Evolutionary conservation across 2,888 invertebrate genomes (phyloP).

Genomic region (Anagyrus pseudococci): DNA sequence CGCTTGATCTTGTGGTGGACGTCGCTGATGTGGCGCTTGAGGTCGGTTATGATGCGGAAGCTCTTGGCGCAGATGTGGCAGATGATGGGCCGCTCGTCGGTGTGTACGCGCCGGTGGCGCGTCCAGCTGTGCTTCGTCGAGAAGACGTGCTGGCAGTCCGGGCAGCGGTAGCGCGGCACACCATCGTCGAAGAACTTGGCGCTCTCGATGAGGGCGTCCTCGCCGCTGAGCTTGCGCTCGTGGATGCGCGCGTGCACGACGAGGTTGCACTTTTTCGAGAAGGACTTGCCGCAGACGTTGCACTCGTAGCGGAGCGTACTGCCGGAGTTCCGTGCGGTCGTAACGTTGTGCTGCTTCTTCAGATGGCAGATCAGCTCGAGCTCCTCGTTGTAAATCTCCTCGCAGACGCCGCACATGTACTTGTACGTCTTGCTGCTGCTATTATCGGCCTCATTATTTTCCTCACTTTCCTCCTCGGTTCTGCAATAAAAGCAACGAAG

Average conservation of each 20-base stretch:
- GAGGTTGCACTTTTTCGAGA: neutral
- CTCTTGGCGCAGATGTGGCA: slow-evolving; percentile 60
- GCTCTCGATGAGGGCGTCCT: neutral
- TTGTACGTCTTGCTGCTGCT: neutral
- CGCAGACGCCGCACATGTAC: slow-evolving; percentile 30
- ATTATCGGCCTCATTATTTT: neutral
- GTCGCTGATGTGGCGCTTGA: slow-evolving; percentile 65
- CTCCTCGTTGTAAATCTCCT: slow-evolving; percentile 7
- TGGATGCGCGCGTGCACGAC: slow-evolving; percentile 13
- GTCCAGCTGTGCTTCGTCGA: slow-evolving; percentile 57
- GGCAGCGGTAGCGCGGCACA: slow-evolving; percentile 55
- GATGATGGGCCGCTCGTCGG: slow-evolving; percentile 60
- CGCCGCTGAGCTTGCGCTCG: slow-evolving; percentile 1
- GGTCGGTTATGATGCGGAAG: slow-evolving; percentile 53
- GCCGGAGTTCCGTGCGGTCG: neutral
- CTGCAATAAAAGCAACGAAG: slow-evolving; percentile 31
- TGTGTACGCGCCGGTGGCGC: slow-evolving; percentile 64
- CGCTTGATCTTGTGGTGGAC: slow-evolving; percentile 56
- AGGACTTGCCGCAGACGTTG: slow-evolving; percentile 13
- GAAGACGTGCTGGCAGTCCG: slow-evolving; percentile 59
- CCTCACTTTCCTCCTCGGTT: neutral
- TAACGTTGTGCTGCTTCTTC: slow-evolving; percentile 4
- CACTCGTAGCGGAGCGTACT: slow-evolving; percentile 22
- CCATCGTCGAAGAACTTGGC: neutral
- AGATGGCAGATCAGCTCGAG: slow-evolving; percentile 18